phyloP scores from a whole-genome alignment of 2,888 invertebrate genomes.

The Cephus nigrinus region DNA sequence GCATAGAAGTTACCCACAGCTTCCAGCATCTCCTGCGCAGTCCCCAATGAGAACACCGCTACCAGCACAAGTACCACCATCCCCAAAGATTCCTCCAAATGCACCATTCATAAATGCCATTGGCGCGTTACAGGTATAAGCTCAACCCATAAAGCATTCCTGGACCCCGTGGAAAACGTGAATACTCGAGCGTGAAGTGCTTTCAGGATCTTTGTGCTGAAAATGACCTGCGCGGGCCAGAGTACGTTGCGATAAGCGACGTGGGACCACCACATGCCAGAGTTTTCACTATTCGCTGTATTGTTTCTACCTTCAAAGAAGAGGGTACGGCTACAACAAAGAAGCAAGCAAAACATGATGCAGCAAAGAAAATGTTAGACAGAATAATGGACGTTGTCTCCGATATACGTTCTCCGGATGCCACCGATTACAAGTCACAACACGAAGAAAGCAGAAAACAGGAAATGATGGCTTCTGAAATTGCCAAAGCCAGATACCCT shows the following conservation, averaged over 20 bases:
- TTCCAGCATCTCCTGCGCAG: conserved; percentile 37
- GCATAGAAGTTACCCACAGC: conserved; percentile 45
- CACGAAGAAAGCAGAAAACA: conserved; percentile 8
- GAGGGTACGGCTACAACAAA: conserved; percentile 72
- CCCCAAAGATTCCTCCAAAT: conserved; percentile 37
- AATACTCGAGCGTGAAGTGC: conserved; percentile 10
- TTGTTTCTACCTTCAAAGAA: conserved; percentile 69
- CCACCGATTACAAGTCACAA: background rate
- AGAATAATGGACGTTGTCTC: conserved; percentile 44
- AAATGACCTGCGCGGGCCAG: conserved; percentile 68
- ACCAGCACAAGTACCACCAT: conserved; percentile 30
- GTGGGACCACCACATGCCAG: conserved; percentile 77
- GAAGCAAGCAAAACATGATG: conserved; percentile 74
- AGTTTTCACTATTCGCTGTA: conserved; percentile 72
- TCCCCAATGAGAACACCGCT: conserved; percentile 49
- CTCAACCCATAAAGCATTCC: conserved; percentile 8
- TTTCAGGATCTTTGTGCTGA: conserved; percentile 56
- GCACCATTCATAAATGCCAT: conserved; percentile 57
- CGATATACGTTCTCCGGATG: conserved; percentile 13
- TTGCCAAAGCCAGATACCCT: conserved; percentile 26
- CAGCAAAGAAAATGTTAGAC: conserved; percentile 67
- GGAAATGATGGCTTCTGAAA: conserved; percentile 14
- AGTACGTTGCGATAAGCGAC: conserved; percentile 71
- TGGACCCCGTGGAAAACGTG: background rate
- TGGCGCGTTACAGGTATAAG: conserved; percentile 53